Base-by-base conservation (phyloP, 2,888 invertebrate species). In the Drosophila colorata region DNA sequence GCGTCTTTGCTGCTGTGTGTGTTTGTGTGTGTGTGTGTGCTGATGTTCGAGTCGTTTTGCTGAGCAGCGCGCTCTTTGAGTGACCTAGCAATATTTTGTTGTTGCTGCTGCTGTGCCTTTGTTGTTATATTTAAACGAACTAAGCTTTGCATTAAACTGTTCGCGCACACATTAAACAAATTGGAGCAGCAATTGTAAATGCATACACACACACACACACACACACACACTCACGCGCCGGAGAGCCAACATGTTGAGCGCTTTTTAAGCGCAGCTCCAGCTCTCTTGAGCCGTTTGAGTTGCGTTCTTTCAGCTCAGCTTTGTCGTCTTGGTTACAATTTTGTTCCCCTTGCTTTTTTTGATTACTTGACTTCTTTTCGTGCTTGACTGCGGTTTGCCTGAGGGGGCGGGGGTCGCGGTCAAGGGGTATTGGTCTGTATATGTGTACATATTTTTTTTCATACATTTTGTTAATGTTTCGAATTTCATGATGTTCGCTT, bases 81-180 rank as follows among this genome's bases (percentile, higher is more conserved):
- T 63, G n/a, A n/a, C n/a, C n/a, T n/a, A n/a, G 51, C 13, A 8
- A 41, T 49, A n/a, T 38, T 31, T n/a, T 40, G 14, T 20, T 14
- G 7, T 25, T 18, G 9, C 13, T 28, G 44, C 31, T 46, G 38
- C 28, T 43, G 37, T 23, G 51, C n/a, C 14, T 63, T 18, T 25
- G 7, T 14, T 52, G 38, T 23, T 40, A 60, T 71, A 68, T 67
- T 78, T 70, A 58, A 78, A 71, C 58, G 65, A 75, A 75, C 77
- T 78, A 83, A 80, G 81, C 69, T 81, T 51, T 63, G 53, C 57
- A 80, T 74, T 80, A 74, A 73, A 73, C 57, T 70, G 87, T 80
- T 80, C 84, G 69, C 52, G 38, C 59, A 67, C 38, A 56, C 58
- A 69, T 66, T 48, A 46, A 65, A 60, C 48, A 78, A 84, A 74